phyloP scores from a whole-genome alignment of 2,888 invertebrate genomes.

The Carabus problematicus region DNA sequence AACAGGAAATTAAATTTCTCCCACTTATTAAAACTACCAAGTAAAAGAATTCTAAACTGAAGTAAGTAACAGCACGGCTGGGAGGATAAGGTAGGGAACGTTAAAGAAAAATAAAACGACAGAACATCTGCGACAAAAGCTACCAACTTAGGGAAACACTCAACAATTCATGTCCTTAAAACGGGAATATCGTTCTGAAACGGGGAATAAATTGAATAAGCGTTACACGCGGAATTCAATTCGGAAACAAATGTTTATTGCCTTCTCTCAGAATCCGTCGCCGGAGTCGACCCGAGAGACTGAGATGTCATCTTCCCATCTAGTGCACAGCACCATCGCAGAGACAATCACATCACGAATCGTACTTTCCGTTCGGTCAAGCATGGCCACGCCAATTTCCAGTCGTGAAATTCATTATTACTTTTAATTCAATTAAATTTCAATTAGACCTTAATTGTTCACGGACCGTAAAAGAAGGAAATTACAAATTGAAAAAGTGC shows the following conservation, averaged over 20 bases:
- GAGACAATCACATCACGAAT: slow-evolving; percentile 29
- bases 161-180: slow-evolving; percentile 29
- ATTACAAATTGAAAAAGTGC: slow-evolving; percentile 53
- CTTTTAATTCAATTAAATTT: slow-evolving; percentile 55
- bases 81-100: too few relatives aligned
- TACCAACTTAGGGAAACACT: not conserved
- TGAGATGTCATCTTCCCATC: slow-evolving; percentile 21
- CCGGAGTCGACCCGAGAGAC: slow-evolving; percentile 2
- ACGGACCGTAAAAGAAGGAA: slow-evolving; percentile 15
- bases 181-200: slow-evolving; percentile 14
- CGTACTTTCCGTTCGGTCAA: slow-evolving; percentile 34
- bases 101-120: slow-evolving; percentile 2
- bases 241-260: slow-evolving; percentile 43
- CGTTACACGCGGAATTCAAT: slow-evolving; percentile 40
- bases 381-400: slow-evolving; percentile 12
- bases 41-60: not conserved
- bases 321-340: slow-evolving; percentile 6
- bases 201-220: slow-evolving; percentile 42
- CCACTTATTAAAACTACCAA: slow-evolving; percentile 6
- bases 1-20: slow-evolving; percentile 10
- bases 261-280: slow-evolving; percentile 16
- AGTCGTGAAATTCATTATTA: slow-evolving; percentile 45
- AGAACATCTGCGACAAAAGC: slow-evolving; percentile 26
- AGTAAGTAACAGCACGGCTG: too few relatives aligned
- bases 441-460: slow-evolving; percentile 50